Evolutionary conservation across 1,140 invertebrate genomes (phyloP), one percentile per base, ranked within the genome.

Genomic region (Helicoverpa zea): DNA sequence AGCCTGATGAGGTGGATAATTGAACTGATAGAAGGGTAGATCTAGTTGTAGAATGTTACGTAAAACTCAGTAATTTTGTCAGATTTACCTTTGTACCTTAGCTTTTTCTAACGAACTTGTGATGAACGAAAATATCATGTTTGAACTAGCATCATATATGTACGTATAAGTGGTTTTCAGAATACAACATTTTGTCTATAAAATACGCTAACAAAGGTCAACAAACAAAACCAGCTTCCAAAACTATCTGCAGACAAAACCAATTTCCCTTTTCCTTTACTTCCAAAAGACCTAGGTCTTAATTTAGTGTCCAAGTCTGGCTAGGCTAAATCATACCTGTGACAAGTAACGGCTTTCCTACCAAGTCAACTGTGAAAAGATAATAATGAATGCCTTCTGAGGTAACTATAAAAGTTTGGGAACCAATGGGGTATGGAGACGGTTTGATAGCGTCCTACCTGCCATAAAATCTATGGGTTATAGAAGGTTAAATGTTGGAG

Each of bases 291-390:
- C 76, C 80, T 84, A 85, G 81, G 80, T 77, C 83, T 79, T 79
- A 88, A 88, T 88, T 91, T 87, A 90, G 84, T 86, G 86, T 83
- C 85, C 79, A 81, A 87, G 86, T 85, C 86, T 85, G 85, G 80
- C 86, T 90, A 87, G 88, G 52, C 82, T 92, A 91, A 92, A 91
- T 92, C 91, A 92, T 89, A 90, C 86, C 89, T 91, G 86, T 81
- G 73, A 86, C 86, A 89, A 86, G 87, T 90, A 86, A 83, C 85
- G 85, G 83, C 74, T 83, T 83, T 76, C 83, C 64, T 81, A 72
- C 72, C 82, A 85, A 88, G 84, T 92, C 83, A 84, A 85, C 80
- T 84, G 91, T 89, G 80, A 89, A 92, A 83, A 84, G 91, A 92
- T 92, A 89, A 90, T 91, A 90, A 91, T 92, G 90, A 91, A 90